Percentiles rank a stretch among this genome's conserved stretches.
Conservation (phyloP, 2,113 vertebrate genomes). For the Anhinga rufa region DNA sequence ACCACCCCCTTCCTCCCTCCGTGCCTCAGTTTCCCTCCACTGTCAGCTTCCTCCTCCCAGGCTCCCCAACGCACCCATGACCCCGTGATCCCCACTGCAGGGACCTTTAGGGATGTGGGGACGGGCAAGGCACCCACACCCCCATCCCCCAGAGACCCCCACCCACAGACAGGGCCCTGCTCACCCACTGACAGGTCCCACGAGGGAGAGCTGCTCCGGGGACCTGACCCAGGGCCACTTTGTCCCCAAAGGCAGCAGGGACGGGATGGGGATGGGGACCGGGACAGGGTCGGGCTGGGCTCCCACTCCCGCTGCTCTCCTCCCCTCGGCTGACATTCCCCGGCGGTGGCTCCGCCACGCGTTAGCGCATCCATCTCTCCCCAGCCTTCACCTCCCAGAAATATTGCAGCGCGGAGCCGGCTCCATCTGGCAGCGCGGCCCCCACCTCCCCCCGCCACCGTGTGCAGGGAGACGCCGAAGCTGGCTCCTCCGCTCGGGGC, state of each 20-base stretch:
- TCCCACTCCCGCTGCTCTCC: neutral
- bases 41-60: neutral
- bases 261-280: neutral
- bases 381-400: constrained; percentile 62
- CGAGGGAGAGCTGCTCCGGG: neutral
- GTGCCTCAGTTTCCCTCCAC: neutral
- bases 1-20: neutral
- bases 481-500: neutral
- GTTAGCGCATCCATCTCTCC: constrained; percentile 56
- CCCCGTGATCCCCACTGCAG: fast-evolving
- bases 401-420: constrained; percentile 42
- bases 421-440: constrained; percentile 57
- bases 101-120: neutral
- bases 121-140: neutral
- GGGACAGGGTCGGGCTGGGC: neutral
- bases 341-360: constrained; percentile 12
- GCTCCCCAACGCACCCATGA: neutral
- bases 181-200: neutral
- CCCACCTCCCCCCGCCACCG: constrained; percentile 6
- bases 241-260: neutral
- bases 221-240: neutral
- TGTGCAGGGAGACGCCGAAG: neutral
- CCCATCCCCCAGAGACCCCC: neutral
- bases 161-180: neutral
- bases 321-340: constrained; percentile 5